Base-by-base conservation (phyloP, 2,888 invertebrate species). In the Cheilosia vulpina region DNA sequence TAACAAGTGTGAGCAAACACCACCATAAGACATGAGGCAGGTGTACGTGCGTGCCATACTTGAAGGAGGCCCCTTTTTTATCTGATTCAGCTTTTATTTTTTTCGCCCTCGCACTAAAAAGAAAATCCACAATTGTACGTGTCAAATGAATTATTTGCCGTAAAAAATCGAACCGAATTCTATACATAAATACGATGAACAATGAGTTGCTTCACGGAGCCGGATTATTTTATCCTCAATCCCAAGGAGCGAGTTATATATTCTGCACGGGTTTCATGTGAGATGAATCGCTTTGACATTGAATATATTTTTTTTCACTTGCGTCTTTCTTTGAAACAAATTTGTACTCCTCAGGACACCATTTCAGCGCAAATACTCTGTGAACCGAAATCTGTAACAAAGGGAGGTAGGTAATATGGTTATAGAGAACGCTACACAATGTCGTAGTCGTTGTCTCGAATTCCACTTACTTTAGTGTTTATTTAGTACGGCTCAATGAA, bases 101-200 rank as follows among this genome's bases (percentile, higher is more conserved):
- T n/a, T 27, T 52, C 13, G 38, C 7, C 50, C 13, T 7, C 1
- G 34, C 4, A 41, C 13, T 38, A 41, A 45, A 43, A 52, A 13
- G 17, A 53, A 62, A 68, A 60, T 68, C 76, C 66, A 69, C 53
- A 71, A 45, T 57, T 55, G 63, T 71, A 71, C 69, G 55, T 78
- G 78, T 41, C 69, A 71, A 78, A 71, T 71, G 62, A 71, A 41
- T 78, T 63, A 50, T 78, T 63, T 69, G 57, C 47, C 31, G 24
- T 45, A 62, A 38, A 53, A 62, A 53, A 69, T 43, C 38, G 38
- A 38, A 55, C 31, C 13, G 27, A 53, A 31, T 7, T 31, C 9
- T 31, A 31, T 45, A 62, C 62, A 77, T 41, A 62, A 45, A 34
- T 11, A 38, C 31, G 55, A 62, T 50, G 55, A 71, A 78, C 65